Evolutionary conservation across 2,888 invertebrate genomes (phyloP).

Genomic region (Tenthredo notha): DNA sequence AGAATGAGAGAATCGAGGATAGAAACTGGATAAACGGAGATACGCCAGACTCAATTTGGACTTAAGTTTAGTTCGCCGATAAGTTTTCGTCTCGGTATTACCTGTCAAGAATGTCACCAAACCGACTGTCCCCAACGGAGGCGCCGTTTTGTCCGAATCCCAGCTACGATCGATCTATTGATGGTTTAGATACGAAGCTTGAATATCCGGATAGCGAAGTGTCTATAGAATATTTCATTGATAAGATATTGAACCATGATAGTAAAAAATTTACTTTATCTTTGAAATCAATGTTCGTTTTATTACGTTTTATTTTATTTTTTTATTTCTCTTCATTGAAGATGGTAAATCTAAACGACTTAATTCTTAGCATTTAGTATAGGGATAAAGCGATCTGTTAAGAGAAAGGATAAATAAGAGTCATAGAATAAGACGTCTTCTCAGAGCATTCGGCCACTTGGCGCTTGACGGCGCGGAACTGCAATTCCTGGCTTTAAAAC

Average conservation of each 20-base stretch:
- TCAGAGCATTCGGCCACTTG: slow-evolving; percentile 63
- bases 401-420: slow-evolving; percentile 41
- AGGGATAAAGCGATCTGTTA: slow-evolving; percentile 5
- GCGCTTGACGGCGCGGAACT: slow-evolving; percentile 70
- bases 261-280: background rate
- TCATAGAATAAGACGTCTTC: slow-evolving; percentile 28
- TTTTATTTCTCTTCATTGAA: background rate
- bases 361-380: background rate
- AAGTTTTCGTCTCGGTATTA: slow-evolving; percentile 68
- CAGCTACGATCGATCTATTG: slow-evolving; percentile 19
- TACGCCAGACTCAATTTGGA: slow-evolving; percentile 65
- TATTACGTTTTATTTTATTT: background rate
- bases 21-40: background rate
- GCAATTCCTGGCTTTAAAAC: slow-evolving; percentile 57
- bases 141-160: slow-evolving; percentile 17
- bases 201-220: background rate
- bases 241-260: background rate
- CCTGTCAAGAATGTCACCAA: slow-evolving; percentile 65
- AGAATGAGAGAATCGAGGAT: background rate
- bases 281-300: background rate
- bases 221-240: background rate
- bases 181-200: background rate
- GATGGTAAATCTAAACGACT: background rate
- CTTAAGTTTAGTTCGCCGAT: slow-evolving; percentile 66
- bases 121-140: slow-evolving; percentile 61